Conservation (phyloP, 2,797 vertebrate species). For the Acrossocheilus wenchowensis region DNA sequence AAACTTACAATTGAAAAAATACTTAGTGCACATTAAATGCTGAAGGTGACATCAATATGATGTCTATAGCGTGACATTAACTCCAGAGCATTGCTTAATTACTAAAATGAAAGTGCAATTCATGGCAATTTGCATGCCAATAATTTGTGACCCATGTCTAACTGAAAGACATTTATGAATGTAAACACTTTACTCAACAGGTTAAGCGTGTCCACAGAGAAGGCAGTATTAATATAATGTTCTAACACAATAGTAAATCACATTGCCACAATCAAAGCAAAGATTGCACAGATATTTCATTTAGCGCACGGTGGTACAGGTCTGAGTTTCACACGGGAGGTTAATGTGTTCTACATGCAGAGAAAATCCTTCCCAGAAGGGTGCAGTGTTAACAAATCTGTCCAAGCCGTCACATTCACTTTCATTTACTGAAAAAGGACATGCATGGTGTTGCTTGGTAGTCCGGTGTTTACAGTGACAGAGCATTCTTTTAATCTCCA, state of each 20-base stretch:
- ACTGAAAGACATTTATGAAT: constrained; percentile 13
- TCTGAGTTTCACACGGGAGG: constrained; percentile 49
- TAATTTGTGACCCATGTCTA: background rate
- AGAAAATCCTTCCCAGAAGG: constrained; percentile 72
- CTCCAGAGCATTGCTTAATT: background rate
- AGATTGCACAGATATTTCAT: constrained; percentile 57
- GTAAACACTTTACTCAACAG: constrained; percentile 42
- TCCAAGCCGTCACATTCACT: constrained; percentile 54
- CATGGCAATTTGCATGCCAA: constrained; percentile 4
- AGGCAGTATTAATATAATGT: background rate
- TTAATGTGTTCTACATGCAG: constrained; percentile 65
- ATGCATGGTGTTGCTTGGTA: constrained; percentile 58
- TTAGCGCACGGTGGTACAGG: constrained; percentile 55
- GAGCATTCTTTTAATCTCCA: background rate
- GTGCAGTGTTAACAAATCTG: constrained; percentile 71
- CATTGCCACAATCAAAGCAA: constrained; percentile 60
- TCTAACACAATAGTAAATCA: constrained; percentile 10
- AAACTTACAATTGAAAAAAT: background rate
- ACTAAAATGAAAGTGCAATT: constrained; percentile 24
- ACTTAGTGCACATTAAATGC: constrained; percentile 7
- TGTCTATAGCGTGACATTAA: background rate
- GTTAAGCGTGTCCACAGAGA: constrained; percentile 20
- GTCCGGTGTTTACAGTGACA: constrained; percentile 43
- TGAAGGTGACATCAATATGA: constrained; percentile 25
- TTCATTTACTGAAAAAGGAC: constrained; percentile 58